Evolutionary conservation across 2,888 invertebrate genomes (phyloP), one percentile per base, ranked within the genome.

Genomic region (Opisthograptis luteolata): DNA sequence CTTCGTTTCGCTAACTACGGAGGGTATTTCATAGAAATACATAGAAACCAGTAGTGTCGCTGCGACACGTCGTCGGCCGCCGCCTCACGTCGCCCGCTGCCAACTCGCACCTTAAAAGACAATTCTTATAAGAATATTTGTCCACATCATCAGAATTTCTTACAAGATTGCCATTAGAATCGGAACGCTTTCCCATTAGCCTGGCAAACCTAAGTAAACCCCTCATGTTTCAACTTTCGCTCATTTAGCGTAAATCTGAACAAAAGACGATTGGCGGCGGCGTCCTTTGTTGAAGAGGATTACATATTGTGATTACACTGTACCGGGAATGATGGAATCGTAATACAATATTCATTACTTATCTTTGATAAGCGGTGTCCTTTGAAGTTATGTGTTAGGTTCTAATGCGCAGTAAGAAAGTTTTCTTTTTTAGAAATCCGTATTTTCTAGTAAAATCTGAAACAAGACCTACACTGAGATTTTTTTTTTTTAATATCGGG

Each of bases 271-370:
- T 22, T 32, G 50, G 17, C 55, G 62, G 62, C 39, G 49, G 49
- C 34, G 4, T 5, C 43, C 52, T 66, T 68, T 68, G 67, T 62
- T 64, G 46, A 37, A 46, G 58, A 61, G 58, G 54, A 59, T 39
- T 39, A 27, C 43, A 25, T n/a, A n/a, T n/a, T n/a, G 19, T 45
- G 55, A 60, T 39, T 39, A 27, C 42, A 36, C 25, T 32, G 51
- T 60, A 55, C 58, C 40, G 17, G 40, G 56, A 61, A 61, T 32
- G 22, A 17, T 30, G 39, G 36, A 35, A 37, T 19, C 9, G 55
- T 56, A 61, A 60, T 49, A 31, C 41, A 44, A 60, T 58, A 58
- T 48, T 47, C 47, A 58, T 41, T 47, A 48, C 55, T 55, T 60
- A 61, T 61, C 58, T 55, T 25, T 51, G 58, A 58, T 58, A 60